Base-by-base conservation (phyloP, 2,797 vertebrate genomes). In the Silurus aristotelis region DNA sequence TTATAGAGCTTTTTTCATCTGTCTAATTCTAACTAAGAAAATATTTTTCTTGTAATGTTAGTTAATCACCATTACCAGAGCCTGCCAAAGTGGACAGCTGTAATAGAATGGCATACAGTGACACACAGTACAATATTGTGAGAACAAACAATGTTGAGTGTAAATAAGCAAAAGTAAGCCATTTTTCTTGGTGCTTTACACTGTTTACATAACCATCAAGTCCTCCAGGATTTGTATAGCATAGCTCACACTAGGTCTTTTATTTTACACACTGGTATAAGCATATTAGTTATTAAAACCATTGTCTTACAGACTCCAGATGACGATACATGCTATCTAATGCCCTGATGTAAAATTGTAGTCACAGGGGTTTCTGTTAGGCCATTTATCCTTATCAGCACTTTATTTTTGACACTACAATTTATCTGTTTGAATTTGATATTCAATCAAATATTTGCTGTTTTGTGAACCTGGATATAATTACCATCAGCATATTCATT, bases 41-140 rank as follows among this genome's bases (percentile, higher is more conserved):
- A 85, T 61, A 78, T 82, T 78, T 83, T 68, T 38, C 67, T 25
- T 71, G 63, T 43, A 68, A 82, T 77, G 43, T 43, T 25, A 55
- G 25, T 79, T 79, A 15, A 48, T 76, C 70, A 58, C 61, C 66
- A 55, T 6, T 68, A 58, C 64, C 31, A 71, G 70, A 48, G 14
- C 8, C 6, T 38, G 38, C 63, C 43, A 58, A 77, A n/a, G 46
- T 56, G 66, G 20, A 78, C 27, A 43, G 61, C 61, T 4, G n/a
- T n/a, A 31, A 56, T 20, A 31, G 43, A 25, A 5, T 58, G 27
- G 75, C 19, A 64, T 66, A 48, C 17, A 55, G 9, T 12, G 12
- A 19, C 48, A 68, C 48, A 52, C 67, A 61, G 43, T 5, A 46
- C 31, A 22, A 48, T 86, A 43, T 63, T 46, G 60, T 56, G 15